Evolutionary conservation across 2,797 vertebrate species (phyloP).

Genomic region (Smutsia temminckii): DNA sequence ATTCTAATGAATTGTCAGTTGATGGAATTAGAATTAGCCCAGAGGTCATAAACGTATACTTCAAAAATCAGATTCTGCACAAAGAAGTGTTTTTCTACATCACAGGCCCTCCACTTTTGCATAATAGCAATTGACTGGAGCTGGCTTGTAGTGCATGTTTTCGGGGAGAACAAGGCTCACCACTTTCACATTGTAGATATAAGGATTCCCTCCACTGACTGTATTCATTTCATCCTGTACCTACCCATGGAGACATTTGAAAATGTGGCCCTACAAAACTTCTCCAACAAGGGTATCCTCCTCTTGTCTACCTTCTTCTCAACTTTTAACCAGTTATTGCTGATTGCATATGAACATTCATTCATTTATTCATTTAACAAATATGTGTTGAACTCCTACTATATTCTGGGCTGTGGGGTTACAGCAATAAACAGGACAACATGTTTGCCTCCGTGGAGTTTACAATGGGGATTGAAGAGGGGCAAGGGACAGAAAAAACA

Average conservation of each 20-base stretch:
- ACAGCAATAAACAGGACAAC: neutral
- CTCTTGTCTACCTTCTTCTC: neutral
- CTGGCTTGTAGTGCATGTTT: neutral
- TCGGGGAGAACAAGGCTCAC: fast-evolving
- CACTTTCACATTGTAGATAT: neutral
- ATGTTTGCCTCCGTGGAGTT: neutral
- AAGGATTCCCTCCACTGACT: neutral
- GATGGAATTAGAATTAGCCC: neutral
- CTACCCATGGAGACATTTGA: neutral
- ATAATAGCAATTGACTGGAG: neutral
- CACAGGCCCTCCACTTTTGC: neutral
- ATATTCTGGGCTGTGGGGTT: neutral
- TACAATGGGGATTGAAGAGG: neutral
- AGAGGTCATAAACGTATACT: neutral
- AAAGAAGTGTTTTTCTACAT: neutral
- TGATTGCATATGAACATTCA: neutral
- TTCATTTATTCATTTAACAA: neutral
- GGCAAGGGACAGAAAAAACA: neutral
- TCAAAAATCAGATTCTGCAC: neutral
- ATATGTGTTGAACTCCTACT: neutral
- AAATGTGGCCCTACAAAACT: neutral
- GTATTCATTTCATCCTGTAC: neutral
- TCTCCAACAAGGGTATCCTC: neutral
- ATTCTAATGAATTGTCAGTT: neutral
- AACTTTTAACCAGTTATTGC: neutral